Evolutionary conservation across 2,797 vertebrate genomes (phyloP), one percentile per base, ranked within the genome.

Genomic region (Holocentrus rufus): DNA sequence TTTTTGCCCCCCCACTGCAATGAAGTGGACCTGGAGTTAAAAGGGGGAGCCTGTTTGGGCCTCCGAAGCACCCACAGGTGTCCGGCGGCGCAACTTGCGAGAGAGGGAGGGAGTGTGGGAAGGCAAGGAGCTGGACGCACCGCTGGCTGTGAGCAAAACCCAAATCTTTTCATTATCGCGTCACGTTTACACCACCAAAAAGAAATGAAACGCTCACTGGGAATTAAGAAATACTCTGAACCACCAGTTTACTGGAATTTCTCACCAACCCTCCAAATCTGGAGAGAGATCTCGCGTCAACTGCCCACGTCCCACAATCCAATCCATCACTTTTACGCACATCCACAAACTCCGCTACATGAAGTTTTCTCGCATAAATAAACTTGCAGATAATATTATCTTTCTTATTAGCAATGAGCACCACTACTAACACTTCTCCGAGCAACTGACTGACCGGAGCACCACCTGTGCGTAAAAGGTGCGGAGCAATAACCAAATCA

Each of bases 61-160:
- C 69, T 83, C 72, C 78, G 52, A 87, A 83, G 78, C 77, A 77
- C 69, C 87, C 87, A 88, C 93, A 93, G 90, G 92, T 93, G 90
- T 89, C 88, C 79, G 15, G 70, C 78, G 76, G 74, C 54, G 74
- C 66, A 68, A 67, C 58, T 49, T n/a, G 18, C 14, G 46, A 74
- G 64, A 69, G 61, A 39, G 49, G 60, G 31, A 47, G 56, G 56
- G 59, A 68, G 31, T 39, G 57, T 60, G 10, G 18, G 46, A 53
- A 69, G 52, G 18, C 49, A 42, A 9, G 44, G 22, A 64, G 18
- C 57, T 62, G 65, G 42, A 47, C 55, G 52, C 36, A 62, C 18
- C 13, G 5, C 18, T 22, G n/a, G 15, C 23, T 18, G 7, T 7
- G 65, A 49, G 68, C 31, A n/a, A 52, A 54, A 68, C 65, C 47